A percentile compares a stretch with the other conserved stretches of the same genome.
These are phyloP conservation scores for Vombatus ursinus DNA, from an alignment of 2,113 vertebrate species.

Conservation along the genomic window DNA sequence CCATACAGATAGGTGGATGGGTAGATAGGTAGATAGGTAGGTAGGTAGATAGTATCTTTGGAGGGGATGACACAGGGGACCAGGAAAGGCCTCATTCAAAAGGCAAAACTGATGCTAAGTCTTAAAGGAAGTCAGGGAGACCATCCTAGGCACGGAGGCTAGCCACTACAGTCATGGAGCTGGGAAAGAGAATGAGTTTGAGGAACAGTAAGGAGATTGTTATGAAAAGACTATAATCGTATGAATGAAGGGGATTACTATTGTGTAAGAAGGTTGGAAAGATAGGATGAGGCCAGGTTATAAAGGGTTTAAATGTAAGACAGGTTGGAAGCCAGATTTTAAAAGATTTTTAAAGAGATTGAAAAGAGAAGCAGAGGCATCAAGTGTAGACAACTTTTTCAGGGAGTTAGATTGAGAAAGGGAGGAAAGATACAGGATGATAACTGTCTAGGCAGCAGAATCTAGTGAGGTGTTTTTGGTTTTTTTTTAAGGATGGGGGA, in stretches of 20 bases:
- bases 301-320: background rate
- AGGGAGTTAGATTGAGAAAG: no score
- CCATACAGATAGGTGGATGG: no score
- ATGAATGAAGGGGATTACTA: background rate
- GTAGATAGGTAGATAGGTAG: no score
- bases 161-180: background rate
- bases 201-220: no score
- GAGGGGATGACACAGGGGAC: background rate
- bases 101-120: background rate
- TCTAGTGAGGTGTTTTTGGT: background rate
- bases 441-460: no score
- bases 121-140: background rate
- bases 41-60: background rate
- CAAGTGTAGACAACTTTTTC: no score
- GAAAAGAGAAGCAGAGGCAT: no score
- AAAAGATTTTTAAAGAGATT: no score
- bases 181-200: background rate
- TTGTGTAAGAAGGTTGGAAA: no score
- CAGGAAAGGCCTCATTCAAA: background rate
- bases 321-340: no score
- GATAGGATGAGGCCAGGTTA: background rate
- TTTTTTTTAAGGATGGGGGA: background rate
- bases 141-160: background rate
- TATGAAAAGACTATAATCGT: background rate
- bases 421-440: no score